phyloP scores from a whole-genome alignment of 2,113 vertebrate genomes.

The Syngnathus floridae region DNA sequence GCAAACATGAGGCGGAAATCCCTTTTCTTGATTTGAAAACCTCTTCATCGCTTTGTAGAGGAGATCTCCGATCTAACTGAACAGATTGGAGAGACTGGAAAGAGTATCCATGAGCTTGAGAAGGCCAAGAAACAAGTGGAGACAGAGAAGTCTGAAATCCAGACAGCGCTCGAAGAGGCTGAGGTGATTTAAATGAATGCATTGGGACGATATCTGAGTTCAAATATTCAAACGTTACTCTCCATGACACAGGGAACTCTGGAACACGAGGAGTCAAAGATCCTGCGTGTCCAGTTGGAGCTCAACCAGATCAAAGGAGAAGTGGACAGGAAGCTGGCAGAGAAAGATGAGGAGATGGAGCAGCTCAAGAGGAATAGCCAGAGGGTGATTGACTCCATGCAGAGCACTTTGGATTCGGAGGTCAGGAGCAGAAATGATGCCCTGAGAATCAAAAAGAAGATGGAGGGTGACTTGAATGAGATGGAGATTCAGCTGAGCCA shows the following conservation, averaged over 20 bases:
- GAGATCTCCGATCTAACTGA: slow-evolving; percentile 59
- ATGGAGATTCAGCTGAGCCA: slow-evolving; percentile 75
- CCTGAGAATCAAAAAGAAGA: slow-evolving; percentile 75
- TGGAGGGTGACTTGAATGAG: slow-evolving; percentile 74
- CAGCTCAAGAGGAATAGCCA: slow-evolving; percentile 73
- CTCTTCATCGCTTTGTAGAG: slow-evolving; percentile 32
- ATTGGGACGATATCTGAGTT: neutral
- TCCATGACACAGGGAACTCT: slow-evolving; percentile 57
- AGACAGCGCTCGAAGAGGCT: slow-evolving; percentile 57
- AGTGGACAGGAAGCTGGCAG: slow-evolving; percentile 69
- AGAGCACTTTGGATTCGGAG: slow-evolving; percentile 68
- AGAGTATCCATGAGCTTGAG: slow-evolving; percentile 57
- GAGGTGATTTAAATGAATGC: slow-evolving; percentile 46
- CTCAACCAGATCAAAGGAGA: slow-evolving; percentile 71
- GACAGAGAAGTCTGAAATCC: slow-evolving; percentile 54
- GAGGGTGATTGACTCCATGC: slow-evolving; percentile 66
- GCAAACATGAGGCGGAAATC: neutral
- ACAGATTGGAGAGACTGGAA: slow-evolving; percentile 58
- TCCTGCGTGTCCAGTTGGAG: slow-evolving; percentile 68
- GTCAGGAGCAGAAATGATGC: slow-evolving; percentile 72
- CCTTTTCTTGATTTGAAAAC: neutral
- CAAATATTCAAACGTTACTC: neutral
- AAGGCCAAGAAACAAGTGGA: slow-evolving; percentile 56
- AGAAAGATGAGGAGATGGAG: slow-evolving; percentile 73
- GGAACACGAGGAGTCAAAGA: slow-evolving; percentile 72